phyloP scores from a whole-genome alignment of 1,140 invertebrate species.

The Procambarus clarkii region DNA sequence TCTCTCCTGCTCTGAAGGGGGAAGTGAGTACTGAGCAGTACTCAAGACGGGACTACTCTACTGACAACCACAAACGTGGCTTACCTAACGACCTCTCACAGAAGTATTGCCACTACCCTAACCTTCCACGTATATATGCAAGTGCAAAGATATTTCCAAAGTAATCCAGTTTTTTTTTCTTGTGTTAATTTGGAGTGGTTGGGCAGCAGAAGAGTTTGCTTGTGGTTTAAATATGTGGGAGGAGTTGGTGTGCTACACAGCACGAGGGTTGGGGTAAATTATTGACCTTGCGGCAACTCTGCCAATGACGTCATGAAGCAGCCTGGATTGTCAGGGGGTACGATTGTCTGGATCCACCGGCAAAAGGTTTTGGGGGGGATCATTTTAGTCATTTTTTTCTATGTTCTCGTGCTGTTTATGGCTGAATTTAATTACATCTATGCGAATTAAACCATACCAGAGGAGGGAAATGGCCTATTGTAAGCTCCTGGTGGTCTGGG shows the following conservation, averaged over 20 bases:
- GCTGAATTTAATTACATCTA: not conserved
- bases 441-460: not conserved
- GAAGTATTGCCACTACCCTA: not conserved
- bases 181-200: not conserved
- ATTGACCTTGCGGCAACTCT: slow-evolving; percentile 61
- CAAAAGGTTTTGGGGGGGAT: no score
- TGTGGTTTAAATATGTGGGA: not conserved
- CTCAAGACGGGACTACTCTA: not conserved
- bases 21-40: no score
- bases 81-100: not conserved
- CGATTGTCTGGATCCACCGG: slow-evolving; percentile 45
- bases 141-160: no score
- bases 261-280: slow-evolving; percentile 35
- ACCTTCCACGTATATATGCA: not conserved
- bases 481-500: not conserved
- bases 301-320: slow-evolving; percentile 57
- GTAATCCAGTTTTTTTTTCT: no score
- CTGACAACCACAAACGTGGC: not conserved
- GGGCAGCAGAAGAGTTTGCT: not conserved
- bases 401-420: not conserved
- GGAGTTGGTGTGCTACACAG: slow-evolving; percentile 2
- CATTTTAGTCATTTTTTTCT: not conserved
- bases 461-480: not conserved
- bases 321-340: slow-evolving; percentile 66
- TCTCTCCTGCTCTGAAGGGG: no score